Base-by-base conservation (phyloP, 1,140 invertebrate species). In the Nilaparvata lugens region DNA sequence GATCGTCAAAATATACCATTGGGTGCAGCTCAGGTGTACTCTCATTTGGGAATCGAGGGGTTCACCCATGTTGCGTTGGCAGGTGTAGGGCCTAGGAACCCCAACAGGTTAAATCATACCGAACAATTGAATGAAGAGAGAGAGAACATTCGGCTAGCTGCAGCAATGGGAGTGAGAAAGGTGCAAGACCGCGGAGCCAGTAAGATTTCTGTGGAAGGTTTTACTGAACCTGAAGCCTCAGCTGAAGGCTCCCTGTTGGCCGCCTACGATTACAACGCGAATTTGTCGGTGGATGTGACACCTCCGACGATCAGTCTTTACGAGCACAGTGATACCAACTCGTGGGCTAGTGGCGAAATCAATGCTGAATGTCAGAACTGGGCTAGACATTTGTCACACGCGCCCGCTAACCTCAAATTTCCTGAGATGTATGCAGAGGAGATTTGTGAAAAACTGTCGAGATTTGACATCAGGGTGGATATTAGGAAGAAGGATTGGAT, bases 181-280 rank as follows among this genome's bases (percentile, higher is more conserved):
- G 66, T 88, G 53, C 71, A 79, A 59, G 70, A 75, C 4, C 73
- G 82, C 13, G 82, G 83, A 13, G 79, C 88, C 1, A 80, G 78
- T 62, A 71, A 82, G 24, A 84, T 91, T 51, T 70, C 74, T 4
- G 71, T 91, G 1, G 88, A 91, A 69, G 76, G 78, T 38, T 82
- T 88, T 66, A 81, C 79, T 0, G 80, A 88, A 71, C 78, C 86
- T 1, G 83, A 88, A 71, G 83, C 85, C 25, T 81, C 86, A 3
- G 88, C 88, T 4, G 88, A 91, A 72, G 87, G 87, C 3, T 79
- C 81, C 38, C 65, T 74, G 21, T 73, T 92, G 31, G 75, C 76
- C 42, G 68, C 82, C 6, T 87, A 78, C 75, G 71, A 73, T 40
- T 89, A 81, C 71, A 84, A 88, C 74, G 83, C 85, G 59, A 77